A percentile compares a stretch with the other conserved stretches of the same genome.
phyloP scores from a whole-genome alignment of 92 coral and sea anemone species.

The Palythoa grandiflora region DNA sequence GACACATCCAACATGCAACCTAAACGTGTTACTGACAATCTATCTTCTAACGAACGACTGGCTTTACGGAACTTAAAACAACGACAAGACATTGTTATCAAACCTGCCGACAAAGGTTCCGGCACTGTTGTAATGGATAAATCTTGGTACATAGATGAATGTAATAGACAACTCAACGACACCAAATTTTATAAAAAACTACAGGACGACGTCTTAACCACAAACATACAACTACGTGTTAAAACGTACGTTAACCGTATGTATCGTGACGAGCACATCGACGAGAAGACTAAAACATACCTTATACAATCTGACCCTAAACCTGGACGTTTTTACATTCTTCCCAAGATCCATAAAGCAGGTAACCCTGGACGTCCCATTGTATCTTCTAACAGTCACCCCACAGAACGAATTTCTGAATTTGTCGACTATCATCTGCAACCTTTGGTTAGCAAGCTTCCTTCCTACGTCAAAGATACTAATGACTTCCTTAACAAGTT shows the following conservation, averaged over 20 bases:
- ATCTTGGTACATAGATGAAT: background rate
- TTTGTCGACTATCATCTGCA: no score
- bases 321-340: slow-evolving; percentile 54
- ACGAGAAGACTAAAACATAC: slow-evolving; percentile 45
- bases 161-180: slow-evolving; percentile 20
- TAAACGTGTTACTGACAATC: slow-evolving; percentile 42
- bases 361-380: no score
- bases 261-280: slow-evolving; percentile 38
- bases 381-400: no score
- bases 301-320: slow-evolving; percentile 41
- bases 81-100: slow-evolving; percentile 31
- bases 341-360: background rate
- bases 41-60: slow-evolving; percentile 36
- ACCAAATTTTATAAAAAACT: slow-evolving; percentile 22
- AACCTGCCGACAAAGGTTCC: slow-evolving; percentile 1
- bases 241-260: slow-evolving; percentile 41
- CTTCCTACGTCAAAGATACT: no score
- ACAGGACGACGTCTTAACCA: slow-evolving; percentile 33
- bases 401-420: no score
- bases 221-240: slow-evolving; percentile 44
- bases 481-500: no score
- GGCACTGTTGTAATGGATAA: background rate
- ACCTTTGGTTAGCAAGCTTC: no score
- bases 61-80: slow-evolving; percentile 22
- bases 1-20: slow-evolving; percentile 42